Conservation (phyloP, 2,113 vertebrate species). For the Mustelus asterias region DNA sequence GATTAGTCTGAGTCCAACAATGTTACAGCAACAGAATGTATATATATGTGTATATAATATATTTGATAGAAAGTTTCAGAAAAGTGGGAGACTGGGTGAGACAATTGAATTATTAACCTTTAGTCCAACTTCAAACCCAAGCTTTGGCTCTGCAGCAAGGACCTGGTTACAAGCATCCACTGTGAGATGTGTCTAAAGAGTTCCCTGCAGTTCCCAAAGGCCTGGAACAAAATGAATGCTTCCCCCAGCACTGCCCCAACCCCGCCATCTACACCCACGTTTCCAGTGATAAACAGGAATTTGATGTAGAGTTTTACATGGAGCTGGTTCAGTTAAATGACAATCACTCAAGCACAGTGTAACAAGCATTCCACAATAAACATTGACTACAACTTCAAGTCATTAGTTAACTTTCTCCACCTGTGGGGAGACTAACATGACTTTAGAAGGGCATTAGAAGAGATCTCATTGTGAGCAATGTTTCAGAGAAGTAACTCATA, state of each 20-base stretch:
- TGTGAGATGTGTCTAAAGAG: not conserved
- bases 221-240: not conserved
- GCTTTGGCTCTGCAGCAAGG: not conserved
- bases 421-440: not conserved
- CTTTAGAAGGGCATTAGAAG: not conserved
- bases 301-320: no score
- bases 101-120: not conserved
- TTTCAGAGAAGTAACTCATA: not conserved
- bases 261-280: no score
- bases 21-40: not conserved
- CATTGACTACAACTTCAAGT: not conserved
- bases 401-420: not conserved
- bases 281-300: not conserved
- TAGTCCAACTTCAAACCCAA: not conserved
- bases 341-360: not conserved
- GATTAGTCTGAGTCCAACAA: not conserved
- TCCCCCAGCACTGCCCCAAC: not conserved
- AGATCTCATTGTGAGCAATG: not conserved
- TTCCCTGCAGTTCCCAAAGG: not conserved
- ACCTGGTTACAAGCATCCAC: not conserved
- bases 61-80: not conserved
- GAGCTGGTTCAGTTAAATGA: not conserved
- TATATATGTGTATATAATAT: not conserved
- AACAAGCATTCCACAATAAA: not conserved
- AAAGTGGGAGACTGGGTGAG: not conserved